Evolutionary conservation across 2,113 vertebrate genomes (phyloP), one percentile per base, ranked within the genome.

Genomic region (Grammomys dolichurus): DNA sequence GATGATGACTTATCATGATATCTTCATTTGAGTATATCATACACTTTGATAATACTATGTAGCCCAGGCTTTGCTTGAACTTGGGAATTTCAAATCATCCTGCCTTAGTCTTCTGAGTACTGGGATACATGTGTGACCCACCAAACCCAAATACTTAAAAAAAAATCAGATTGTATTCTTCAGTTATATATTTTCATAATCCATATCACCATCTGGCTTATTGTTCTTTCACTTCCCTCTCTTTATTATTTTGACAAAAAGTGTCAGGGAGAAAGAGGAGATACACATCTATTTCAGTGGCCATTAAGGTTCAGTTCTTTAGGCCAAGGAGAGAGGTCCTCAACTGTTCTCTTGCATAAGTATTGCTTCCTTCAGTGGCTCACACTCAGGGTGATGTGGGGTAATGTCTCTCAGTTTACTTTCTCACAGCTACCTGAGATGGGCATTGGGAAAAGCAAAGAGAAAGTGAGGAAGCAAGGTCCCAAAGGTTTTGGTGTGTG

Each of bases 321-420:
- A 31, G 51, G n/a, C 6, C 85, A 58, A 80, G 1, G 36, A 43
- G 8, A 24, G n/a, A 7, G 58, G 33, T 28, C 13, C 33, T 31
- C 77, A 73, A 0, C 4, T n/a, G 0, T 5, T 1, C 0, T 16
- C 48, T n/a, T 89, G 17, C 10, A 28, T 20, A 43, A 60, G 12
- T 17, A 54, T 48, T 63, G 80, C 43, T 77, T 31, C 28, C 58
- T 73, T 24, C 33, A 73, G 31, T 36, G 60, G 54, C 36, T 36
- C 9, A 63, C 3, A 17, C 20, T 80, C 56, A 33, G 20, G 19
- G 9, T 0, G 33, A 72, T 1, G 22, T 76, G 76, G 33, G 63
- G 5, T 8, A 2, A 12, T 1, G 17, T 36, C 65, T 87, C 77
- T 67, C 26, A 1, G 31, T 40, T 88, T 16, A n/a, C 0, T 65